Evolutionary conservation across 2,797 vertebrate species (phyloP).

Genomic region (Thaleichthys pacificus): DNA sequence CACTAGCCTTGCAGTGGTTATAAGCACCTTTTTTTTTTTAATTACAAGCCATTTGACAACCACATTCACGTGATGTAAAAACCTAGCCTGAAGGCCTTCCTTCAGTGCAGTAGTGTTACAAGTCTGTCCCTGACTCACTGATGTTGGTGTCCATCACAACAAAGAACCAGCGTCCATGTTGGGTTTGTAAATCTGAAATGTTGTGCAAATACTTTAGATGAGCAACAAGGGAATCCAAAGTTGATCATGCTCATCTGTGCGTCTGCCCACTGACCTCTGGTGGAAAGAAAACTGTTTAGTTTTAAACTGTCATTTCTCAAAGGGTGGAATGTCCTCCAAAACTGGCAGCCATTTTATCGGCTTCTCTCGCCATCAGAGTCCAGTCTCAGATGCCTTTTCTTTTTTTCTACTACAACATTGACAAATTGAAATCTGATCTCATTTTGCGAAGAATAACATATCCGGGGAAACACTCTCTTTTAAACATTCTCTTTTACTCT

Average conservation of each 20-base stretch:
- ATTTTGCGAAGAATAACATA: slow-evolving; percentile 20
- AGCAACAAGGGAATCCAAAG: too few species aligned
- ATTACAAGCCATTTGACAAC: not conserved
- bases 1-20: not conserved
- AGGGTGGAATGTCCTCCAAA: not conserved
- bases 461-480: not conserved
- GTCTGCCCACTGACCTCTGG: not conserved
- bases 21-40: not conserved
- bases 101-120: not conserved
- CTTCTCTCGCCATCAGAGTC: not conserved
- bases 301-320: not conserved
- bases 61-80: not conserved
- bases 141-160: too few species aligned
- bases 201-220: too few species aligned
- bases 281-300: not conserved
- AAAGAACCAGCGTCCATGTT: too few species aligned
- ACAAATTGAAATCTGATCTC: slow-evolving; percentile 26
- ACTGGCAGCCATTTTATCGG: too few species aligned
- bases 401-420: not conserved
- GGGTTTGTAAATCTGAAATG: too few species aligned
- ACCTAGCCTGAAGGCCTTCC: not conserved
- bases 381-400: too few species aligned
- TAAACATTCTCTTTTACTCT: not conserved
- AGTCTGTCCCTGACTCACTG: too few species aligned
- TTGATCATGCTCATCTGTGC: not conserved